A percentile compares a stretch with the other conserved stretches of the same genome.
Evolutionary conservation across 2,113 vertebrate genomes (phyloP).

Genomic region (Hirundichthys speculiger): DNA sequence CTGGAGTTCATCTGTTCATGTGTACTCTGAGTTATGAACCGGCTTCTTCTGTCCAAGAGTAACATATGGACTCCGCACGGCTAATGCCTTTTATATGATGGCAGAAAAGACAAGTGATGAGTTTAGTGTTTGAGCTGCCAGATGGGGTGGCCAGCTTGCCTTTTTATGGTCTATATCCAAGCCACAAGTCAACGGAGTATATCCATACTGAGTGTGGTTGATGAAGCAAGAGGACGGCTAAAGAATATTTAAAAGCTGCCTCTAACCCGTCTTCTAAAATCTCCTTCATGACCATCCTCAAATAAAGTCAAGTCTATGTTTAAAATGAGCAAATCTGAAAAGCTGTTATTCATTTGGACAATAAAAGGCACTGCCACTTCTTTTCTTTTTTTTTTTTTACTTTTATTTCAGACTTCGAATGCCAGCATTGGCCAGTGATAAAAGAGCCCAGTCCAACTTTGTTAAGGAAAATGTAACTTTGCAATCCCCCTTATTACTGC

Average conservation of each 20-base stretch:
- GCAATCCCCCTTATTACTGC: no score
- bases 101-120: conserved; percentile 56
- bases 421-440: conserved; percentile 53
- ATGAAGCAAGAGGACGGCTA: conserved; percentile 9
- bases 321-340: conserved; percentile 31
- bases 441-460: conserved; percentile 66
- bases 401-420: conserved; percentile 31
- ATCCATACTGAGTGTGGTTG: conserved; percentile 3
- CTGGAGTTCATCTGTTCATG: conserved; percentile 20
- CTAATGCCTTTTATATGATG: conserved; percentile 34
- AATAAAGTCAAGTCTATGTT: conserved; percentile 21
- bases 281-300: not conserved
- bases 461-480: conserved; percentile 38
- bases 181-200: conserved; percentile 34
- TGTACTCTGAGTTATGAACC: conserved; percentile 20
- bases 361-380: conserved; percentile 18
- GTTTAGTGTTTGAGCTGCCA: conserved; percentile 47
- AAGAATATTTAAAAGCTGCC: no score
- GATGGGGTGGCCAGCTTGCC: conserved; percentile 57
- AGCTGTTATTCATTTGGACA: conserved; percentile 22
- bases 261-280: conserved; percentile 9
- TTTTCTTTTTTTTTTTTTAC: no score
- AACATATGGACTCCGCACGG: conserved; percentile 59
- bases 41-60: conserved; percentile 15
- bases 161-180: conserved; percentile 55